Base-by-base conservation (phyloP, 2,113 vertebrate genomes). In the Dasypus novemcinctus region DNA sequence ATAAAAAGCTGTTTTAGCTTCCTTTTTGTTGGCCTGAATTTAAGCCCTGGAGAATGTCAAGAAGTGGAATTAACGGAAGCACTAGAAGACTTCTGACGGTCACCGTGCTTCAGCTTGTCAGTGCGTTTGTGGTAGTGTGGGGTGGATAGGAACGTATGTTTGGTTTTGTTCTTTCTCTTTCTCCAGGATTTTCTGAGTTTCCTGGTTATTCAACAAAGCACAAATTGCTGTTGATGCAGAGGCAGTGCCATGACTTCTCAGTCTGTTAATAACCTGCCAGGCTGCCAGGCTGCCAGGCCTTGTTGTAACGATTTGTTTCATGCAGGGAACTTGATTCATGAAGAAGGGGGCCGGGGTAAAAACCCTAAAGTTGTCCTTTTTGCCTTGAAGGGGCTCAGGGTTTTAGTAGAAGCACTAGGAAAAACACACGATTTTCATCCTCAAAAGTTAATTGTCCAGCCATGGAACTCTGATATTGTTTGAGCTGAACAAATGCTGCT, bases 231-330 rank as follows among this genome's bases (percentile, higher is more conserved):
- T 98, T 98, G 98, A 88, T 96, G 97, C 94, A 97, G 96, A 97
- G 90, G 93, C 97, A 82, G 88, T 94, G 93, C 97, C 98, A 97
- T 98, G 98, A 97, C 98, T 98, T 97, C 98, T 98, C 98, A 98
- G 97, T 96, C 98, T 98, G 98, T 98, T 98, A 98, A 98, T 98
- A 98, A 98, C 98, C 95, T 87, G 90, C 97, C 82, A 90, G 97
- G 96, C 97, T 98, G 98, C 98, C 98, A 98, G 97, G 36, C 97
- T 98, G 98, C 98, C 98, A 98, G 97, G 98, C 97, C 98, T 96
- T 96, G 96, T 98, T 97, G 98, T 96, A 97, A 97, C 91, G 54
- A 98, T 98, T 98, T 98, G 98, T 98, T 98, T 98, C 97, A 95
- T 95, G 97, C 95, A 96, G 97, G 97, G 88, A 96, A 96, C 97